Percentiles rank a stretch among this genome's conserved stretches.
These are phyloP conservation scores for Scelioninae gen. 1 DNA, from an alignment of 2,888 invertebrate species.

Conservation along the genomic window DNA sequence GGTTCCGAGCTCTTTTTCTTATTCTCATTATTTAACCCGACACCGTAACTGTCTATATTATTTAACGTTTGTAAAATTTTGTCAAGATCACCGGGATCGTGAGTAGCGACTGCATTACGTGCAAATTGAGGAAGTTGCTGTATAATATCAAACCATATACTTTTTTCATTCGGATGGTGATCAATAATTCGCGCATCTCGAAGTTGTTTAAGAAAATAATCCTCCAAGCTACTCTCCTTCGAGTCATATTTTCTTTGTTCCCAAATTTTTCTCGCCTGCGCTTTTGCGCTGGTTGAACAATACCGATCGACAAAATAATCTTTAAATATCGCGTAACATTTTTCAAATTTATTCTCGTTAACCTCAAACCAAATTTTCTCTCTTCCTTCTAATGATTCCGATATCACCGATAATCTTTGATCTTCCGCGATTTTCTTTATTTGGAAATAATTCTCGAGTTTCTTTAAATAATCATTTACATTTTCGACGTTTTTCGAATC, in stretches of 20 bases:
- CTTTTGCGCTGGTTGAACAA: neutral
- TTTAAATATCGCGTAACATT: neutral
- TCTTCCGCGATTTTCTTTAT: neutral
- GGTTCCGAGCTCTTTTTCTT: too few relatives aligned
- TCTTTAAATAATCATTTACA: neutral
- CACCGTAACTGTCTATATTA: too few relatives aligned
- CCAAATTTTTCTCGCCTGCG: conserved; percentile 1
- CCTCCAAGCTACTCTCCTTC: neutral
- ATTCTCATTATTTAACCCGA: too few relatives aligned
- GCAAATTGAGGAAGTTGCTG: conserved; percentile 6
- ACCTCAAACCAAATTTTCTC: conserved; percentile 3
- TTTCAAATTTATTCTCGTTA: neutral
- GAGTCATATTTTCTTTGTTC: neutral
- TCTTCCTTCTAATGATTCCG: neutral
- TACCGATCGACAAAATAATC: neutral
- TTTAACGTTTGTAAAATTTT: neutral
- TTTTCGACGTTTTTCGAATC: neutral
- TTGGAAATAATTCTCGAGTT: conserved; percentile 22
- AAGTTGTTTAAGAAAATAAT: conserved; percentile 11
- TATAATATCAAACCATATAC: conserved; percentile 14
- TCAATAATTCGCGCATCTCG: conserved; percentile 1
- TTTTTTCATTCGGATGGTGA: conserved; percentile 1
- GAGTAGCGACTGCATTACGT: neutral
- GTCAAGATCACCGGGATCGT: neutral
- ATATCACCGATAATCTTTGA: neutral